Evolutionary conservation across 2,888 invertebrate genomes (phyloP), one percentile per base, ranked within the genome.

Genomic region (Mesorhabditis belari): DNA sequence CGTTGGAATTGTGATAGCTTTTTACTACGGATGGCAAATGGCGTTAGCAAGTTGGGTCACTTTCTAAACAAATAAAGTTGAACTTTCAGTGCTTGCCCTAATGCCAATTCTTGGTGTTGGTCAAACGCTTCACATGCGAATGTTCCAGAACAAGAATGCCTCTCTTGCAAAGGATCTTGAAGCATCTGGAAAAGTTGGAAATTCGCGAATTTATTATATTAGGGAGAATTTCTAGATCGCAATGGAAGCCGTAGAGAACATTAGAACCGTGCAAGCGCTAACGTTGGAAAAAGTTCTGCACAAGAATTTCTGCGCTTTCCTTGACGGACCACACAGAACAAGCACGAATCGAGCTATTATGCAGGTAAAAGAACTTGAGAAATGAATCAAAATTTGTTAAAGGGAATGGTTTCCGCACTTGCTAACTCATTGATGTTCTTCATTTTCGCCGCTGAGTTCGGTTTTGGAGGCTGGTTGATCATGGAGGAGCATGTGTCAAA

Each of bases 11-110:
- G 72, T 80, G 27, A 80, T 85, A 52, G 83, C 83, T 0, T 83
- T 85, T 69, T 71, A 82, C 56, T 83, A 80, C 70, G 81, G 83
- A 55, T 84, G 83, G 84, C 80, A 83, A 64, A 77, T 84, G 68
- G 82, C 84, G 1, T n/a, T n/a, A n/a, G n/a, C n/a, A n/a, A n/a
- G n/a, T n/a, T n/a, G n/a, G n/a, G n/a, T n/a, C n/a, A n/a, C n/a
- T n/a, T n/a, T n/a, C n/a, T n/a, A n/a, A n/a, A n/a, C n/a, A n/a
- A n/a, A n/a, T n/a, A n/a, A n/a, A n/a, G n/a, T n/a, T n/a, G n/a
- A n/a, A n/a, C n/a, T n/a, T n/a, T n/a, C n/a, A n/a, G n/a, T n/a
- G n/a, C n/a, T n/a, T n/a, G n/a, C n/a, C n/a, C n/a, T n/a, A n/a
- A n/a, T n/a, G n/a, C n/a, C n/a, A n/a, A n/a, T n/a, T n/a, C n/a